These are phyloP conservation scores for Allygus modestus DNA, from an alignment of 2,888 invertebrate genomes.

Conservation along the genomic window DNA sequence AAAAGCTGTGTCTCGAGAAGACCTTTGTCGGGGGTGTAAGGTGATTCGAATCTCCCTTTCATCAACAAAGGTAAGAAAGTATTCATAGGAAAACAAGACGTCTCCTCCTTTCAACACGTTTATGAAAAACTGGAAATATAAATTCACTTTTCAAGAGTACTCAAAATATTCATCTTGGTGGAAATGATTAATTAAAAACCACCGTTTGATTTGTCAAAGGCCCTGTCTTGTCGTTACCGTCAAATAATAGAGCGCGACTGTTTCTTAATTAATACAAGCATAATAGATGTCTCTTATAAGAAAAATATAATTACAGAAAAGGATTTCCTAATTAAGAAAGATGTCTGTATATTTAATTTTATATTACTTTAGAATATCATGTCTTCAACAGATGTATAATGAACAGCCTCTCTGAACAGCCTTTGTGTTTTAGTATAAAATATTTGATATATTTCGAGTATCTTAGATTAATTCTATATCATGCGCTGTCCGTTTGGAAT, in stretches of 20 bases:
- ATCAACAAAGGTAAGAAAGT: conserved; percentile 24
- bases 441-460: too few relatives aligned
- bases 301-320: too few relatives aligned
- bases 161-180: conserved; percentile 33
- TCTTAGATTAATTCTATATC: too few relatives aligned
- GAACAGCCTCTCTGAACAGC: too few relatives aligned
- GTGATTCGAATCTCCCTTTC: conserved; percentile 24
- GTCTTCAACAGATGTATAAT: too few relatives aligned
- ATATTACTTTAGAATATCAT: too few relatives aligned
- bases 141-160: not conserved
- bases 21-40: conserved; percentile 12
- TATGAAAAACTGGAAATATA: not conserved
- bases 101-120: not conserved
- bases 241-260: not conserved
- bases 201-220: conserved; percentile 36
- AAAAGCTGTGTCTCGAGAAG: not conserved
- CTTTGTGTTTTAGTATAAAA: too few relatives aligned
- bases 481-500: too few relatives aligned
- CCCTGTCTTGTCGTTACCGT: not conserved
- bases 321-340: too few relatives aligned
- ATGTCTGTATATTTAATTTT: too few relatives aligned
- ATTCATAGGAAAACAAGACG: conserved; percentile 24
- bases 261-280: not conserved
- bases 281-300: not conserved
- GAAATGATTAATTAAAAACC: conserved; percentile 41